A percentile compares a stretch with the other conserved stretches of the same genome.
These are phyloP conservation scores for Platanista minor DNA, from an alignment of 2,113 vertebrate genomes.

Conservation along the genomic window DNA sequence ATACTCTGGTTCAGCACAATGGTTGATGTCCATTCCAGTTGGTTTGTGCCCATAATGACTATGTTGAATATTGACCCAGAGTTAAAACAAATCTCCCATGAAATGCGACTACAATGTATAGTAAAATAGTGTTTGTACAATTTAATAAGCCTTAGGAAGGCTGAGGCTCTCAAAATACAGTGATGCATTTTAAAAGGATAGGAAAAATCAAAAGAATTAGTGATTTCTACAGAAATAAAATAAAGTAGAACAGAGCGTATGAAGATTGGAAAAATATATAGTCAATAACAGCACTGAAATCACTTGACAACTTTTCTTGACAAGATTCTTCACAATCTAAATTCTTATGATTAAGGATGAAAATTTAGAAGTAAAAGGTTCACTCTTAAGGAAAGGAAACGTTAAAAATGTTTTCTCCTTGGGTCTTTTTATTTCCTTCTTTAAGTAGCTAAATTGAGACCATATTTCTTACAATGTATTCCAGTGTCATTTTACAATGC, in stretches of 20 bases:
- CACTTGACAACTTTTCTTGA: not conserved
- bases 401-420: not conserved
- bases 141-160: not conserved
- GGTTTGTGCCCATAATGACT: not conserved
- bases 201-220: not conserved
- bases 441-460: conserved; percentile 26
- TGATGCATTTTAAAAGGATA: not conserved
- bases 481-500: not conserved
- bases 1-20: no score
- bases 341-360: not conserved
- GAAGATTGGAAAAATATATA: not conserved
- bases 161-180: not conserved
- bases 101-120: not conserved
- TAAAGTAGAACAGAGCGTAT: not conserved
- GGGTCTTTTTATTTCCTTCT: not conserved
- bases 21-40: not conserved
- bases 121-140: not conserved
- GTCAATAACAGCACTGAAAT: not conserved
- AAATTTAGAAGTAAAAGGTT: not conserved
- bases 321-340: conserved; percentile 7
- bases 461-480: conserved; percentile 14
- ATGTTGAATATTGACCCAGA: not conserved
- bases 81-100: not conserved
- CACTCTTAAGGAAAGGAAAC: conserved; percentile 1
- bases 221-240: not conserved